Percentiles rank a stretch among this genome's conserved stretches.
These are phyloP conservation scores for Channallabes apus DNA, from an alignment of 2,797 vertebrate genomes.

Conservation along the genomic window DNA sequence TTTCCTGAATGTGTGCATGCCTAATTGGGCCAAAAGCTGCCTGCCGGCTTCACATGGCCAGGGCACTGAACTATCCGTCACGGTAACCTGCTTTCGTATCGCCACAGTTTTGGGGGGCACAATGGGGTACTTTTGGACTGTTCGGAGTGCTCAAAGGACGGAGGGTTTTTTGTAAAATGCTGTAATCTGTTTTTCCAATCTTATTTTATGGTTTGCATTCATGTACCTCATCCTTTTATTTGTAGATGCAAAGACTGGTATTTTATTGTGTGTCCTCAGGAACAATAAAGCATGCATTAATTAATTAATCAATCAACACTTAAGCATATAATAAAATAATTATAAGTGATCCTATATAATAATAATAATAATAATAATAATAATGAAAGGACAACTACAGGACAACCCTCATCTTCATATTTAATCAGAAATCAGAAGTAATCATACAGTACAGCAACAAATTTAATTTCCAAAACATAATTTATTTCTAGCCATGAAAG, in stretches of 20 bases:
- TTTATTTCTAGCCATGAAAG: no score
- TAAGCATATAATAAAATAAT: background rate
- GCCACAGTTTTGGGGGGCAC: background rate
- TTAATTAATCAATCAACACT: background rate
- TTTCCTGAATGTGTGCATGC: slow-evolving; percentile 37
- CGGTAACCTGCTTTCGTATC: background rate
- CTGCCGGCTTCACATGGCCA: slow-evolving; percentile 14
- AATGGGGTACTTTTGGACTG: background rate
- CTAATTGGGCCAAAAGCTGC: slow-evolving; percentile 64
- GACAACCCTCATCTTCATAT: no score
- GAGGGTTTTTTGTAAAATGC: background rate
- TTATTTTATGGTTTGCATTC: background rate
- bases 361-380: background rate
- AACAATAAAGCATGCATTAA: background rate
- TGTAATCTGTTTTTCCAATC: background rate
- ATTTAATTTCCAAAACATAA: no score
- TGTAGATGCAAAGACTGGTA: background rate
- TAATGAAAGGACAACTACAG: no score
- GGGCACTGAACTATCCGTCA: slow-evolving; percentile 5
- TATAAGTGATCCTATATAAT: background rate
- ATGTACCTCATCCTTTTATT: background rate
- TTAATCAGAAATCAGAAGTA: no score
- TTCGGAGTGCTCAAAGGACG: background rate
- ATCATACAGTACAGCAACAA: no score
- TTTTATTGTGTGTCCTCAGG: background rate